Conservation (phyloP, 2,113 vertebrate genomes). For the Sterrhoptilus dennistouni region DNA sequence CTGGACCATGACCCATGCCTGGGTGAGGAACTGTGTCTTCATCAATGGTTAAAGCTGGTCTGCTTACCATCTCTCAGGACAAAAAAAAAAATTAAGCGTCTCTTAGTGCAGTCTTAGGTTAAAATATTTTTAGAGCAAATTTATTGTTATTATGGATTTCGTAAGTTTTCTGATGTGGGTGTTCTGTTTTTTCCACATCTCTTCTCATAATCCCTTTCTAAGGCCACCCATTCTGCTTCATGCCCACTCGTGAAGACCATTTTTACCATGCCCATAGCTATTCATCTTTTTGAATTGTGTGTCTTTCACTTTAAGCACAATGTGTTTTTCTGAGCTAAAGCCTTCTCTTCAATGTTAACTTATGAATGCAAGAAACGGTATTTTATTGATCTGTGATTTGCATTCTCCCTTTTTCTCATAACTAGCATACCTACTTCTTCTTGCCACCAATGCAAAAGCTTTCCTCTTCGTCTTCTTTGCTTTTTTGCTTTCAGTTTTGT, state of each 20-base stretch:
- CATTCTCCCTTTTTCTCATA: background rate
- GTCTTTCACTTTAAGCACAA: background rate
- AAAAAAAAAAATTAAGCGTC: background rate
- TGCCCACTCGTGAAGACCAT: accelerated
- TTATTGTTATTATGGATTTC: background rate
- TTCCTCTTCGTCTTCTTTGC: background rate
- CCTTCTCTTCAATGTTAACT: background rate
- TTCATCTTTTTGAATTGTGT: background rate
- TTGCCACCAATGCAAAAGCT: background rate
- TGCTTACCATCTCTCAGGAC: background rate
- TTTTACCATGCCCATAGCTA: background rate
- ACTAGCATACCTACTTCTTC: background rate
- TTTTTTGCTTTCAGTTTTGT: background rate
- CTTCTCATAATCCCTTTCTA: background rate
- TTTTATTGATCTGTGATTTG: background rate
- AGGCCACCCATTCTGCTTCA: background rate
- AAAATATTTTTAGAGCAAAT: background rate
- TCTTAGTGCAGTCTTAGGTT: background rate
- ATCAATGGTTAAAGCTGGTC: background rate
- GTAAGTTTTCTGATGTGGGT: background rate
- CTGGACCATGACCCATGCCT: accelerated
- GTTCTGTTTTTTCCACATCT: background rate
- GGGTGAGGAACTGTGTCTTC: background rate
- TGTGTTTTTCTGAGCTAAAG: background rate
- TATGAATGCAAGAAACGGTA: background rate